Base-by-base conservation (phyloP, 2,888 invertebrate species). In the Agrochola lota region DNA sequence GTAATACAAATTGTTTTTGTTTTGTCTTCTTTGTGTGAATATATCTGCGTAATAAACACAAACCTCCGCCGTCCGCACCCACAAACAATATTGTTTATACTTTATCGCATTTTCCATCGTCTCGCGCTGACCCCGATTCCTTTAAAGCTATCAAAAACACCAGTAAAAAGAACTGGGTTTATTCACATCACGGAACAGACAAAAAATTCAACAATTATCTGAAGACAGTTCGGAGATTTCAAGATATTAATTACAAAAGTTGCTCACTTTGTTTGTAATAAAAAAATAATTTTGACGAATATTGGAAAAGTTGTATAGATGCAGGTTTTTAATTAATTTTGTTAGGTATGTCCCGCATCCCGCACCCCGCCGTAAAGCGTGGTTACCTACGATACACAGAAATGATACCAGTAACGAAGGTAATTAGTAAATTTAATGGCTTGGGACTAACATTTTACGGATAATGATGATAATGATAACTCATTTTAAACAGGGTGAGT, bases 161-260 rank as follows among this genome's bases (percentile, higher is more conserved):
- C 75, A 69, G 55, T 67, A 40, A 52, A 62, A 78, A 80, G 43
- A 73, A 57, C 71, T 62, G 23, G 17, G 26, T 77, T 77, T 74
- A 75, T 87, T 78, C 68, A 62, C 78, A 55, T 80, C 76, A 79
- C 67, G 43, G 67, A 78, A 67, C 70, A 35, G 43, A 72, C 78
- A 76, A 82, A 86, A 71, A 79, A 78, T 75, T 67, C 70, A 73
- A 74, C 80, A 83, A 77, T 79, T 78, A 86, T 85, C 83, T 77
- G 66, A 77, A 82, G 78, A 82, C 85, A 83, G 83, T 83, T 72
- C 62, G 40, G 67, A 80, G 79, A 85, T 83, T 69, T 78, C 70
- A 30, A 35, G 71, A 82, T 82, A 88, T 88, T 89, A 85, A 88
- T 88, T 89, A 87, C 69, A 79, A 84, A 88, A 88, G 81, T 88